Conservation (phyloP, 2,113 vertebrate genomes). For the Dasypus novemcinctus region DNA sequence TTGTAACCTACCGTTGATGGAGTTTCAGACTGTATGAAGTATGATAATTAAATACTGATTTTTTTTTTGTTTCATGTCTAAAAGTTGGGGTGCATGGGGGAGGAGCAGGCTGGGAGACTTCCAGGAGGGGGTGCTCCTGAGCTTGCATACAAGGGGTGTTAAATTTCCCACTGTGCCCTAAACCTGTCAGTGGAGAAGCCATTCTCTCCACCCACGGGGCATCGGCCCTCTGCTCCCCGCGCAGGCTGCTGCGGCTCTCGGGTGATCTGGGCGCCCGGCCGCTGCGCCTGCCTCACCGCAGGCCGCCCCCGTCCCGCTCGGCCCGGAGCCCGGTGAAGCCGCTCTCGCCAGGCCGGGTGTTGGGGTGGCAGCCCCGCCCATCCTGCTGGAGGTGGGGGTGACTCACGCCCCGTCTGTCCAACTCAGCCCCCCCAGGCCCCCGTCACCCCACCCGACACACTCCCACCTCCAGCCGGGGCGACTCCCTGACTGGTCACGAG, state of each 20-base stretch:
- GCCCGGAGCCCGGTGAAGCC: no score
- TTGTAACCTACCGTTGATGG: not conserved
- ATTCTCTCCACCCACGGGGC: no score
- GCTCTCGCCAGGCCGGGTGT: not conserved
- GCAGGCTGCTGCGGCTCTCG: fast-evolving
- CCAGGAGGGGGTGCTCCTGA: not conserved
- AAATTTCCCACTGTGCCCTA: not conserved
- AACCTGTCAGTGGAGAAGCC: not conserved
- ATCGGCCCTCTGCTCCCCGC: no score
- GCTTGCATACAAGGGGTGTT: not conserved
- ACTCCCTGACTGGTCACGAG: no score
- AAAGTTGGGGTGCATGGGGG: no score
- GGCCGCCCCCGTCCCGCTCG: fast-evolving
- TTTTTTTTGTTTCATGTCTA: no score
- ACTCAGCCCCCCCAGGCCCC: not conserved
- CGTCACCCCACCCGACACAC: no score
- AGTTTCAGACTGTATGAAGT: not conserved
- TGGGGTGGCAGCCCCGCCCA: no score
- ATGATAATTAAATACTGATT: no score
- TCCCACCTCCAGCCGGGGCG: no score
- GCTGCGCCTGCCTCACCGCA: not conserved
- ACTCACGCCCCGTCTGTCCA: fast-evolving
- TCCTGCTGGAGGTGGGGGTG: not conserved
- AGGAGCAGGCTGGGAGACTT: no score
- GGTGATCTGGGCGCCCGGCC: not conserved